Evolutionary conservation across 1,140 invertebrate genomes (phyloP), one percentile per base, ranked within the genome.

Genomic region (Monochamus saltuarius): DNA sequence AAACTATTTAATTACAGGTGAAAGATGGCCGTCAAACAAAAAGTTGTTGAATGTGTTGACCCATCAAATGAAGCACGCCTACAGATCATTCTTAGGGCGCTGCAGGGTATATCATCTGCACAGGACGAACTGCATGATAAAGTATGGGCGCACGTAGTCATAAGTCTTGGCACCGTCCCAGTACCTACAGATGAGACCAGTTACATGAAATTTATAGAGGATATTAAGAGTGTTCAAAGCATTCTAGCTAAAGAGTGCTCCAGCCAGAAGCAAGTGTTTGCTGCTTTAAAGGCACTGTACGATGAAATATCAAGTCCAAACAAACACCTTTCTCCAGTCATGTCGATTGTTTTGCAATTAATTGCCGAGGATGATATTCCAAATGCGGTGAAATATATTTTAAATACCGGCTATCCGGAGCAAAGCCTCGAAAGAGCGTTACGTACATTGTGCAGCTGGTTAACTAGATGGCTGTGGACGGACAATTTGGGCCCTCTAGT

Each of bases 271-370:
- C 67, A 73, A 35, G 65, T 72, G 38, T 64, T 66, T 66, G 70
- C 59, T 63, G 78, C 66, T 36, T 65, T 82, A 42, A 69, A 71
- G 13, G 60, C 76, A 1, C 71, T 81, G 1, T 81, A 79, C 46
- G 69, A 74, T 17, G 62, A 79, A 53, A 81, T 82, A 22, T 76
- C 74, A 7, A 75, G 75, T 58, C 66, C 65, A 13, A 38, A 35
- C 7, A 72, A 75, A 22, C 65, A 77, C 16, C 78, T 79, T 7
- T 81, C 80, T 0, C 79, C 78, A 19, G 81, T 81, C 1, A 74
- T 85, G 56, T 81, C 83, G 14, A 76, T 83, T 22, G 79, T 85
- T 2, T 75, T 86, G 22, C 74, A 84, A 39, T 60, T 83, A 3
- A 81, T 83, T 39, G 70, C 75, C 29, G 16, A 47, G 9, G 52